These are phyloP conservation scores for Acanthornis magna DNA, from an alignment of 2,797 vertebrate species.

Conservation along the genomic window DNA sequence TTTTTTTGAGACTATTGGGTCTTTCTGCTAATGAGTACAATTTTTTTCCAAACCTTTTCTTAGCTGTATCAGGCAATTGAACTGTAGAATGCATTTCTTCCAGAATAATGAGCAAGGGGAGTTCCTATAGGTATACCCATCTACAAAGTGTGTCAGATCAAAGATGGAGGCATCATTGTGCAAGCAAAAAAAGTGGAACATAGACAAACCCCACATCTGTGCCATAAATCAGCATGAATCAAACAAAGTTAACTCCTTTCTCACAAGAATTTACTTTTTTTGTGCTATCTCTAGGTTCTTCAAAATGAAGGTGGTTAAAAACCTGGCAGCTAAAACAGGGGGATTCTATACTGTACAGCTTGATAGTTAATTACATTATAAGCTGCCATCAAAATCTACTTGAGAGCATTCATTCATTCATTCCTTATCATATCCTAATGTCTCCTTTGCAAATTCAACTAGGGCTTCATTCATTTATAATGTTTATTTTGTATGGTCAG, in stretches of 20 bases:
- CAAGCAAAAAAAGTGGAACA: neutral
- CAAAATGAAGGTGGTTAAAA: neutral
- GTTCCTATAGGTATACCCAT: neutral
- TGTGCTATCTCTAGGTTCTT: neutral
- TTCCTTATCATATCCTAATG: neutral
- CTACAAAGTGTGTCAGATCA: neutral
- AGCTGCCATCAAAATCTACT: neutral
- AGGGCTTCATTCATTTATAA: neutral
- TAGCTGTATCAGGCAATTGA: neutral
- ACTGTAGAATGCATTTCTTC: neutral
- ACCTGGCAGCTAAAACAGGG: neutral
- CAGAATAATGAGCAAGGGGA: neutral
- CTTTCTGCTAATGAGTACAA: neutral
- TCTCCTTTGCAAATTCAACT: neutral
- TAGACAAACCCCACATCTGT: neutral
- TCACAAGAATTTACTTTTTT: neutral
- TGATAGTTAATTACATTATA: neutral
- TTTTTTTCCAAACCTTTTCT: neutral
- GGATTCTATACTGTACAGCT: neutral
- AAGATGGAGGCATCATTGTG: neutral
- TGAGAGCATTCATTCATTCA: neutral
- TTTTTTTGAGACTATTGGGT: neutral
- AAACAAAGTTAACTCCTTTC: neutral
- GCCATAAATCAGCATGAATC: neutral
- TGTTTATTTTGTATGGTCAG: neutral